Conservation (phyloP, 2,797 vertebrate genomes). For the Sebastes vulpes region DNA sequence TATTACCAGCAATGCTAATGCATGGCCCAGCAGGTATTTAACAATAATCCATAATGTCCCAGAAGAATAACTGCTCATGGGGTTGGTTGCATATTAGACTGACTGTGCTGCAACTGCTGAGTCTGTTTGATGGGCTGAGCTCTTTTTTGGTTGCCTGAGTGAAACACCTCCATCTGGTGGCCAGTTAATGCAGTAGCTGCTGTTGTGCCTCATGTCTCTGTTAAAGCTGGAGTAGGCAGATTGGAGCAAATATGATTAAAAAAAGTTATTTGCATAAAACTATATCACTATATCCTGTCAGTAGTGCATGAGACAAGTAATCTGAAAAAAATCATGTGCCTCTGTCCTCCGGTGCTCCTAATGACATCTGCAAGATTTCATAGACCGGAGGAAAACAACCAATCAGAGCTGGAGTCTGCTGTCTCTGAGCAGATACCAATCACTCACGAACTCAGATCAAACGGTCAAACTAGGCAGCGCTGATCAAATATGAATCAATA, state of each 20-base stretch:
- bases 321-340: too few relatives aligned
- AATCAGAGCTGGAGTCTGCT: too few relatives aligned
- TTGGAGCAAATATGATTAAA: too few relatives aligned
- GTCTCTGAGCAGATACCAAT: rapidly evolving
- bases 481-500: too few relatives aligned
- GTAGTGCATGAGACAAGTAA: too few relatives aligned
- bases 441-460: too few relatives aligned
- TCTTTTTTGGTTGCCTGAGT: conserved; percentile 17
- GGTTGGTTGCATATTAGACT: conserved; percentile 22
- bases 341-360: too few relatives aligned
- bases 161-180: conserved; percentile 63
- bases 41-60: conserved; percentile 4
- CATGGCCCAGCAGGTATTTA: conserved; percentile 29
- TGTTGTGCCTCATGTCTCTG: conserved; percentile 13
- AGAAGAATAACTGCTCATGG: conserved; percentile 20
- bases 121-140: conserved; percentile 22
- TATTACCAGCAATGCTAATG: conserved; percentile 22
- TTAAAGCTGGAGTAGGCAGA: background rate
- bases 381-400: too few relatives aligned
- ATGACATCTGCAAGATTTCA: too few relatives aligned
- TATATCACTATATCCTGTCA: too few relatives aligned
- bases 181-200: conserved; percentile 20
- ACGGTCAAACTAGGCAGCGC: too few relatives aligned
- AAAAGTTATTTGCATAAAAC: too few relatives aligned
- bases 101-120: conserved; percentile 37